Conservation (phyloP, 2,888 invertebrate species). For the Ypsolopha sequella region DNA sequence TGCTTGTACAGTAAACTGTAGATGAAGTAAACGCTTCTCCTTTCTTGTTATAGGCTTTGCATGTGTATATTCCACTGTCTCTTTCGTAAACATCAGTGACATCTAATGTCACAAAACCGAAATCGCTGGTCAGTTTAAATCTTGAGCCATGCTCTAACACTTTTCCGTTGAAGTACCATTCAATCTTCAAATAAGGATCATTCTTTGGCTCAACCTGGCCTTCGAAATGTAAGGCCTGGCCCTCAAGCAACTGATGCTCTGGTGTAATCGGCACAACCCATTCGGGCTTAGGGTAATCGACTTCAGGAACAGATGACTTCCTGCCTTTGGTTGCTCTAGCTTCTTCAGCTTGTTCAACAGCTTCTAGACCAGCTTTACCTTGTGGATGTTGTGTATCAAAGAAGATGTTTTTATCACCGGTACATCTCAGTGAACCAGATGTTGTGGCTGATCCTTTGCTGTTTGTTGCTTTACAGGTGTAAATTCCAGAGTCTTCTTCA, state of each 20-base stretch:
- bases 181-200: conserved; percentile 90
- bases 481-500: conserved; percentile 93
- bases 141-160: conserved; percentile 87
- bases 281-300: conserved; percentile 85
- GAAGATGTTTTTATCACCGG: conserved; percentile 82
- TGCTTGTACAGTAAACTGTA: conserved; percentile 85
- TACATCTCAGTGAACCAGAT: conserved; percentile 88
- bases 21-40: conserved; percentile 95
- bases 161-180: conserved; percentile 96
- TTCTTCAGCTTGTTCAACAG: conserved; percentile 91
- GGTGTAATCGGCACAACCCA: conserved; percentile 87
- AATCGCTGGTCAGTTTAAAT: conserved; percentile 94
- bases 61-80: conserved; percentile 94
- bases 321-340: conserved; percentile 80
- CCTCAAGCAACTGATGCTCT: conserved; percentile 85
- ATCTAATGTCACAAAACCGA: conserved; percentile 96
- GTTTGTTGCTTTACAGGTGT: conserved; percentile 91
- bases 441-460: conserved; percentile 91
- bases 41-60: conserved; percentile 88
- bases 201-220: conserved; percentile 95
- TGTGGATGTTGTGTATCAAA: conserved; percentile 96
- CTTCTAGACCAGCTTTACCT: conserved; percentile 90
- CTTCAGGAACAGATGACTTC: conserved; percentile 78
- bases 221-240: conserved; percentile 90
- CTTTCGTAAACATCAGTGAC: conserved; percentile 92